These are phyloP conservation scores for Caenorhabditis briggsae DNA, from an alignment of 1,140 invertebrate species.

Conservation along the genomic window DNA sequence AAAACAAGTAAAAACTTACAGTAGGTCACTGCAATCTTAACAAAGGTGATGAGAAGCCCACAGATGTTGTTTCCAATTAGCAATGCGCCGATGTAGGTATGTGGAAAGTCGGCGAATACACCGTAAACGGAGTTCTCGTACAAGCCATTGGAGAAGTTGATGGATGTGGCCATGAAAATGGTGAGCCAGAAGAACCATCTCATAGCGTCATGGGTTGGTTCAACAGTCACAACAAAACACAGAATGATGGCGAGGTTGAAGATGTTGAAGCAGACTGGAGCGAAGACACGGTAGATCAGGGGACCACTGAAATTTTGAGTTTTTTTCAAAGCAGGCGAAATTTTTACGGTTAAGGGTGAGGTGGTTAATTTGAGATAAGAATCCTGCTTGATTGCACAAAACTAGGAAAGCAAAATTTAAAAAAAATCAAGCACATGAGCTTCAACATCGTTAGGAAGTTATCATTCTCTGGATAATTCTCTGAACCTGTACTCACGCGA, in stretches of 20 bases:
- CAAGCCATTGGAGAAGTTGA: slow-evolving; percentile 59
- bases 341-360: too few species aligned
- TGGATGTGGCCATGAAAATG: slow-evolving; percentile 39
- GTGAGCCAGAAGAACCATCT: slow-evolving; percentile 58
- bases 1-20: slow-evolving; percentile 33
- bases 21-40: slow-evolving; percentile 54
- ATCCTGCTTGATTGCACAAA: not conserved
- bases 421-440: too few species aligned
- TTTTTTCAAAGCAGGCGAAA: not conserved
- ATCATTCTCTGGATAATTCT: not conserved
- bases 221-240: slow-evolving; percentile 15
- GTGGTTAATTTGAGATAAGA: not conserved
- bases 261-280: slow-evolving; percentile 60
- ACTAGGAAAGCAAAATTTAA: too few species aligned
- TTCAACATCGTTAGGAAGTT: too few species aligned
- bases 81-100: slow-evolving; percentile 58
- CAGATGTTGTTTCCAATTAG: slow-evolving; percentile 63
- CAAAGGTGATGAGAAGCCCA: slow-evolving; percentile 57
- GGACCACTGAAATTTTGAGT: slow-evolving; percentile 60
- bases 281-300: slow-evolving; percentile 52
- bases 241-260: slow-evolving; percentile 53
- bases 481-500: slow-evolving; percentile 34
- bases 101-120: slow-evolving; percentile 60
- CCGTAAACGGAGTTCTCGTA: slow-evolving; percentile 62
- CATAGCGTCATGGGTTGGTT: slow-evolving; percentile 26